Conservation (phyloP, 2,113 vertebrate species). For the Erpornis zantholeuca region DNA sequence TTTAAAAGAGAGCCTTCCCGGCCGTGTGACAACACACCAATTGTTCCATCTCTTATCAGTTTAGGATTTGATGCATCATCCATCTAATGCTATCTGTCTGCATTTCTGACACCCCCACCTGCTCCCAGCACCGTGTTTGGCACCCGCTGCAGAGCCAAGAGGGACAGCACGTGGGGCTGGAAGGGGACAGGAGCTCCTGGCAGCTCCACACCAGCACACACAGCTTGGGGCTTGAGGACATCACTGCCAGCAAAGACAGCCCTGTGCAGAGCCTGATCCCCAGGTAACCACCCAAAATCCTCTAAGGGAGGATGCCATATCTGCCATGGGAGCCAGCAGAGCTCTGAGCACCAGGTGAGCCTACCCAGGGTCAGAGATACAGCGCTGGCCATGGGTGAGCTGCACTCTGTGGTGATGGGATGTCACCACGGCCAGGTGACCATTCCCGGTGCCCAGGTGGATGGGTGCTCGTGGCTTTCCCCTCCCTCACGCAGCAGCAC, state of each 20-base stretch:
- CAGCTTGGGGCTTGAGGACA: not conserved
- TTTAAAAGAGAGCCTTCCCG: not conserved
- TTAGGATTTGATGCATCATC: not conserved
- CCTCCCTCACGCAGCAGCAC: fast-evolving
- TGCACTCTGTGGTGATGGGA: not conserved
- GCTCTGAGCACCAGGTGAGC: not conserved
- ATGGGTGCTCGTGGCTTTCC: fast-evolving
- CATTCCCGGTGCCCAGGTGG: not conserved
- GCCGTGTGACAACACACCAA: not conserved
- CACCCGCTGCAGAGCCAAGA: not conserved
- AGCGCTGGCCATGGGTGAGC: not conserved
- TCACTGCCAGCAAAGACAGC: not conserved
- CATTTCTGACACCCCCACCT: not conserved
- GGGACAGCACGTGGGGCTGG: fast-evolving
- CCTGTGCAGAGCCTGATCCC: not conserved
- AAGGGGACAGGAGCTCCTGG: not conserved
- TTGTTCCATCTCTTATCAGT: not conserved
- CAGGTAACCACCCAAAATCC: not conserved
- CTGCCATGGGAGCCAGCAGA: not conserved
- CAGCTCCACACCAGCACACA: not conserved
- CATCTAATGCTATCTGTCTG: not conserved
- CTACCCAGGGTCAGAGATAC: not conserved
- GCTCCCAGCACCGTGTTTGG: fast-evolving
- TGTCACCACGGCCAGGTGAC: not conserved
- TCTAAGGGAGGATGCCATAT: not conserved